A percentile compares a stretch with the other conserved stretches of the same genome.
Conservation (phyloP, 2,797 vertebrate genomes). For the Acanthopagrus latus region DNA sequence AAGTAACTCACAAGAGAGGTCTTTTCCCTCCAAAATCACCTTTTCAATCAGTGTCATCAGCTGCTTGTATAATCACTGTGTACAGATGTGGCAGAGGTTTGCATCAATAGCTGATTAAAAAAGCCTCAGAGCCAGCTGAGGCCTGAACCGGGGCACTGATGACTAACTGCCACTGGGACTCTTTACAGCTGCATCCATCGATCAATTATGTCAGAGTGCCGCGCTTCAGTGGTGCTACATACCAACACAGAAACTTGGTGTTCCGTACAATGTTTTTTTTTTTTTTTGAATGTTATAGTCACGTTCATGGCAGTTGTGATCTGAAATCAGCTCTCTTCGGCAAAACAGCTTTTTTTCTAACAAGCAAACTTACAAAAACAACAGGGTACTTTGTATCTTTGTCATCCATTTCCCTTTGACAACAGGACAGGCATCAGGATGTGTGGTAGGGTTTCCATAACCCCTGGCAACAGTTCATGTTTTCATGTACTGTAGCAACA, state of each 20-base stretch:
- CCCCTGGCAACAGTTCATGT: background rate
- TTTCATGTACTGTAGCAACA: background rate
- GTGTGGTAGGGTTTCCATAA: background rate
- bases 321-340: background rate
- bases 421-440: background rate
- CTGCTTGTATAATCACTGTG: constrained; percentile 26
- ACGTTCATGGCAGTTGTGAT: background rate
- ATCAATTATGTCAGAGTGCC: constrained; percentile 22
- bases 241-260: background rate
- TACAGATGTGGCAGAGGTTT: constrained; percentile 27
- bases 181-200: constrained; percentile 33
- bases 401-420: background rate
- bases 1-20: constrained; percentile 13
- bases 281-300: background rate
- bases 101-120: constrained; percentile 50
- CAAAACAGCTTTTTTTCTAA: background rate
- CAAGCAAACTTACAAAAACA: background rate
- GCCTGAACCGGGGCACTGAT: constrained; percentile 14
- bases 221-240: background rate
- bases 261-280: background rate
- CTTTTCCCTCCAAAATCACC: constrained; percentile 18
- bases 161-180: constrained; percentile 35
- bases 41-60: constrained; percentile 38
- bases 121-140: constrained; percentile 41
- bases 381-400: no score